A percentile compares a stretch with the other conserved stretches of the same genome.
phyloP scores from a whole-genome alignment of 2,888 invertebrate genomes.

The Apamea epomidion region DNA sequence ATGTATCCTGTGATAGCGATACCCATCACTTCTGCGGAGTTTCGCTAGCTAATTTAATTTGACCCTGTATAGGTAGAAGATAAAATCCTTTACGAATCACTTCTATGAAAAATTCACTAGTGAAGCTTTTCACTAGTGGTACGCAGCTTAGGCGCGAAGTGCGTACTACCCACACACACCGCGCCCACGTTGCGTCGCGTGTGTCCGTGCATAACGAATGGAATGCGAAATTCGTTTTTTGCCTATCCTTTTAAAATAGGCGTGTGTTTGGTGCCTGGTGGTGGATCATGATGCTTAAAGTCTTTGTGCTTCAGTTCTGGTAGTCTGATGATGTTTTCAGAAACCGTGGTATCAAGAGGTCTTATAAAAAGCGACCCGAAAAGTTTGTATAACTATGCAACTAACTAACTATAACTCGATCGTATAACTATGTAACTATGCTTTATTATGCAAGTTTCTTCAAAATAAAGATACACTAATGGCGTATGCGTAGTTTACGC shows the following conservation, averaged over 20 bases:
- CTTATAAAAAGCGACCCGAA: background rate
- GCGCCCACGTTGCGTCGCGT: background rate
- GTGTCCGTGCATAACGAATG: slow-evolving; percentile 51
- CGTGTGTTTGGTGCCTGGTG: background rate
- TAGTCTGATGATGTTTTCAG: background rate
- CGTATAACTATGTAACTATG: too few species aligned
- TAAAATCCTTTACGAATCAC: too few species aligned
- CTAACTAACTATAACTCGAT: too few species aligned
- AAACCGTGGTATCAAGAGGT: background rate
- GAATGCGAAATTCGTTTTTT: slow-evolving; percentile 11
- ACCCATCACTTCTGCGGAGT: too few species aligned
- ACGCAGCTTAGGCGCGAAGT: slow-evolving; percentile 6
- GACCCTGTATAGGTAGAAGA: too few species aligned
- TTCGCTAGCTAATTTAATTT: too few species aligned
- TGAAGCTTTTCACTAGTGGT: background rate
- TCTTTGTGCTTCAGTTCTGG: background rate
- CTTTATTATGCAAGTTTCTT: too few species aligned
- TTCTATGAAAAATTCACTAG: background rate
- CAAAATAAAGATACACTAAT: too few species aligned
- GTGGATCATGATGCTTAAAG: background rate
- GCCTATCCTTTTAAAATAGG: slow-evolving; percentile 10
- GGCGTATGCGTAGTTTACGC: too few species aligned
- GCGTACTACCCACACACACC: slow-evolving; percentile 28
- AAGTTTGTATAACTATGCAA: too few species aligned
- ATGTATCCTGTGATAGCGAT: background rate